These are phyloP conservation scores for Chrysogorgia sp. DNA, from an alignment of 92 coral and sea anemone species.

Conservation along the genomic window DNA sequence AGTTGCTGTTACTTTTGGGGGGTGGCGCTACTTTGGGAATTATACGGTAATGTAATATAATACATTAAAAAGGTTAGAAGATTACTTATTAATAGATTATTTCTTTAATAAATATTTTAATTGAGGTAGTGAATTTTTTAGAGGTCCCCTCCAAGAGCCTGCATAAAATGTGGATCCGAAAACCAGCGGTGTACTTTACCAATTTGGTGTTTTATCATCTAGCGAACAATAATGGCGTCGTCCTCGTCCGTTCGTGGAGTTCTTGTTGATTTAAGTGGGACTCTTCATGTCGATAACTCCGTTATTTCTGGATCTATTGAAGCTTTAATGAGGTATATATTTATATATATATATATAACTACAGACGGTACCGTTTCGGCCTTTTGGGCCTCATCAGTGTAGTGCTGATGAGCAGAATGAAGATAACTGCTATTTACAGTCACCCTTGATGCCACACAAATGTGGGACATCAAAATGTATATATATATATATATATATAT, in stretches of 20 bases:
- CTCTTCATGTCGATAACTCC: conserved; percentile 87
- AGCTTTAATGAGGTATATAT: conserved; percentile 75
- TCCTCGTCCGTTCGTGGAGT: conserved; percentile 84
- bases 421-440: too few relatives aligned
- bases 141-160: neutral
- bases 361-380: too few relatives aligned
- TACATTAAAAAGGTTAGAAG: neutral
- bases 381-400: too few relatives aligned
- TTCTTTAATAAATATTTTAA: too few relatives aligned
- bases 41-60: neutral
- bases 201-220: neutral
- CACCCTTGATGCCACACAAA: too few relatives aligned
- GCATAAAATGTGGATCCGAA: neutral
- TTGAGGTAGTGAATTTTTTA: too few relatives aligned
- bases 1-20: too few relatives aligned
- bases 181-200: neutral
- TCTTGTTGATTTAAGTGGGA: conserved; percentile 90
- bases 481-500: too few relatives aligned
- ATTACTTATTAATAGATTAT: too few relatives aligned
- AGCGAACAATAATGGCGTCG: conserved; percentile 72
- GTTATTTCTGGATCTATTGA: conserved; percentile 88
- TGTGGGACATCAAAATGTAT: too few relatives aligned
- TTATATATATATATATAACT: neutral
- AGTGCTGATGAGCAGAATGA: too few relatives aligned
- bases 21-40: too few relatives aligned